Base-by-base conservation (phyloP, 2,113 vertebrate genomes). In the Phylloscopus whistleri region DNA sequence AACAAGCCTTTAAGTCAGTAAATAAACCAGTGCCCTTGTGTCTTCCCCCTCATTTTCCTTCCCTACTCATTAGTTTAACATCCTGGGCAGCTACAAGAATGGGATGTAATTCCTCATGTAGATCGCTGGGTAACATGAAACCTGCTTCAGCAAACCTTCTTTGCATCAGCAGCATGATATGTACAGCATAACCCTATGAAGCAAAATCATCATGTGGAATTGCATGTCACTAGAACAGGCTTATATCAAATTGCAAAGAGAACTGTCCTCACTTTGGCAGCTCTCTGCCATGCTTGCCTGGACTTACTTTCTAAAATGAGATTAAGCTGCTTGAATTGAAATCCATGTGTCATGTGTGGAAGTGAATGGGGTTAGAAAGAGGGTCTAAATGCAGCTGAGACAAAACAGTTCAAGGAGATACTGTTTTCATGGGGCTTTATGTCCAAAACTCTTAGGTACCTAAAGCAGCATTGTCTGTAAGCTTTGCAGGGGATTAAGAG, bases 31-130 rank as follows among this genome's bases (percentile, higher is more conserved):
- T 44, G n/a, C 17, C 33, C 15, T 53, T 2, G 0, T 63, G 27
- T 39, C 30, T 60, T 81, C 26, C 20, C 28, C 70, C 89, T 94
- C 23, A 72, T 95, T 97, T 97, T 93, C 80, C 76, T 95, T 95
- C 75, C 31, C 16, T 66, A 7, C 81, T 95, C 53, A 90, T 96
- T 96, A 94, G 28, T 77, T 93, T 52, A 86, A 88, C 92, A 80
- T 79, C 63, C 75, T 77, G 92, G 90, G 62, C 81, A 91, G 70
- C 86, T 95, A 76, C 88, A 91, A 96, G 90, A 92, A 53, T 86
- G 39, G 35, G 43, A 62, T 35, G 13, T 85, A 58, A 85, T 82
- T 83, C 60, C 46, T 77, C 26, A 1, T 23, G 44, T 76, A 43
- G 20, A 27, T 43, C 64, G 30, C 27, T 52, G 33, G n/a, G 28